These are phyloP conservation scores for Willowsia nigromaculata DNA, from an alignment of 2,888 invertebrate genomes.

Conservation along the genomic window DNA sequence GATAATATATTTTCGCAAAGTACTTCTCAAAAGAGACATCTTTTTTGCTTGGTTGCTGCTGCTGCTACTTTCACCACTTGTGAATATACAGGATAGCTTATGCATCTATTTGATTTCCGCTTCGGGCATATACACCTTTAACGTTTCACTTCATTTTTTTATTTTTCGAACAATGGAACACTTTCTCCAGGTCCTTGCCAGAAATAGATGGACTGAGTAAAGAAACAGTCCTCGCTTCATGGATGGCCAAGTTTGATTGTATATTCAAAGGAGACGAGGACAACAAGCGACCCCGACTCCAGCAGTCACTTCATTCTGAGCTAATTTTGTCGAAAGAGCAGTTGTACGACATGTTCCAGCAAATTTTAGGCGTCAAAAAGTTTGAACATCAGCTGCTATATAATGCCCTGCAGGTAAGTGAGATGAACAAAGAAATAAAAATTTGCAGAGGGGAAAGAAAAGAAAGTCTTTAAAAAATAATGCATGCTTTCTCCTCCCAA, in stretches of 20 bases:
- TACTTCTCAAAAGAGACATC: too few species aligned
- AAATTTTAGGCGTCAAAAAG: conserved; percentile 98
- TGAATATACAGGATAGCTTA: neutral
- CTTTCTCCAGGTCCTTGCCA: conserved; percentile 89
- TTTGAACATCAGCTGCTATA: conserved; percentile 99
- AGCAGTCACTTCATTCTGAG: conserved; percentile 94
- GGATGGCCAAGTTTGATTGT: conserved; percentile 99
- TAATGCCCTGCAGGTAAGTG: conserved; percentile 97
- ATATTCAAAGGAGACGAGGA: conserved; percentile 97
- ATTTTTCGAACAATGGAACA: conserved; percentile 49
- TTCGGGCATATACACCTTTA: neutral
- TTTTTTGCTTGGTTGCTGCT: neutral
- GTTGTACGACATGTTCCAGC: conserved; percentile 99
- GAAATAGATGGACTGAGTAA: conserved; percentile 99
- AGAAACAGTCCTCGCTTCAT: conserved; percentile 98
- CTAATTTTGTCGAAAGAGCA: conserved; percentile 98
- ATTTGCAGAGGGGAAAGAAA: conserved; percentile 1
- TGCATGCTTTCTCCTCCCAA: conserved; percentile 56
- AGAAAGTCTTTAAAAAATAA: neutral
- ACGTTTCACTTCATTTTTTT: conserved; percentile 2
- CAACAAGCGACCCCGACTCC: conserved; percentile 91
- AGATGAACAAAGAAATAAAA: too few species aligned
- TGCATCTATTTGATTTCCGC: neutral
- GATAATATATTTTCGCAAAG: neutral
- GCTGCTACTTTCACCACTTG: neutral